Evolutionary conservation across 2,797 vertebrate genomes (phyloP), one percentile per base, ranked within the genome.

Genomic region (Darevskia mixta): DNA sequence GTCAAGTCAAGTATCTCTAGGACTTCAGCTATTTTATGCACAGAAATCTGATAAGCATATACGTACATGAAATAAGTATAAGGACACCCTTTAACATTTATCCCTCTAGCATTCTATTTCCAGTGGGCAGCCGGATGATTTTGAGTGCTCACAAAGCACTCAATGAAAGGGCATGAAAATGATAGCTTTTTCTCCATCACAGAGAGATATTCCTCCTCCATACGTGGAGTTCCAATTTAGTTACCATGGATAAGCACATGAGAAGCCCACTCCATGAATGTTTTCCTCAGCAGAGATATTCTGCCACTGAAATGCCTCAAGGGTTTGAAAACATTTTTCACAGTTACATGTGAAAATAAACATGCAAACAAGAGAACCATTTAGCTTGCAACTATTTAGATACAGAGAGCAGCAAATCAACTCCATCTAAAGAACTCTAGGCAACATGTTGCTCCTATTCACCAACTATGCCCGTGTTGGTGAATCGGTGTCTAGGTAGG

Each of bases 211-310:
- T 10, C 38, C 23, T 9, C n/a, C 29, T 72, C 45, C 38, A 45
- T 35, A 58, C 5, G 18, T 2, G 1, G 41, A 69, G 15, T 1
- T 45, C 41, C 13, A 41, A 10, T 66, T 81, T 64, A 66, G 58
- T 81, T 82, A 82, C 55, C 64, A 43, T 43, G 25, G 11, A 17
- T 66, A 15, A 29, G 1, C 29, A 13, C 38, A 15, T 8, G 13
- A 43, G 67, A 20, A 8, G 55, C 13, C 61, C 6, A 49, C 2
- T 29, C 17, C 7, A 49, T 8, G 18, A 66, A 45, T 4, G 27
- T 32, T 67, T n/a, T 35, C 85, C 20, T 35, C 66, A 85, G 58
- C 41, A 91, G 82, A 91, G 83, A 20, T 81, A 3, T 7, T 82
- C 78, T 91, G 88, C 67, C 58, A 83, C 55, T 92, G 88, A 43